These are phyloP conservation scores for Anguilla pacifica DNA, from an alignment of 2,797 vertebrate genomes.

Conservation along the genomic window DNA sequence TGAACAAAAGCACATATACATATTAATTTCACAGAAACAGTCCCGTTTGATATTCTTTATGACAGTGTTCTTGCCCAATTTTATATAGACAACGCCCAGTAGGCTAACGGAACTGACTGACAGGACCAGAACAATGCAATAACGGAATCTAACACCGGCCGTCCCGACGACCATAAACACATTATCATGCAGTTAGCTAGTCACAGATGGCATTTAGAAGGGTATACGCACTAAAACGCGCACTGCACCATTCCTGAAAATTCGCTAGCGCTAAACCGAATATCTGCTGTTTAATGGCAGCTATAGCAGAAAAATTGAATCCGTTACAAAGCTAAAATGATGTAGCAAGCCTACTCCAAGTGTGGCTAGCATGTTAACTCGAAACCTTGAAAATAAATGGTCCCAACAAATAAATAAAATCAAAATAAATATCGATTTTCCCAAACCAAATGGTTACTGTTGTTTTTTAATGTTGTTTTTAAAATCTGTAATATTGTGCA, in stretches of 20 bases:
- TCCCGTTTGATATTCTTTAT: slow-evolving; percentile 42
- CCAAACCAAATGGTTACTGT: neutral
- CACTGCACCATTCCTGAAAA: neutral
- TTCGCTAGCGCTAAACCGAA: neutral
- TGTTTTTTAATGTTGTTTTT: neutral
- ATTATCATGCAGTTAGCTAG: neutral
- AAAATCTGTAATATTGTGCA: neutral
- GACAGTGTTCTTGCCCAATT: neutral
- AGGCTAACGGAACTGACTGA: slow-evolving; percentile 58
- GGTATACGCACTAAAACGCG: neutral
- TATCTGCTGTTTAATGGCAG: neutral
- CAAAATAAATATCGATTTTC: neutral
- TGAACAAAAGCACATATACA: slow-evolving; percentile 52
- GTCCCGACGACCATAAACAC: neutral
- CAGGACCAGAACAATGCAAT: slow-evolving; percentile 50
- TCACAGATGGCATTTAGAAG: neutral
- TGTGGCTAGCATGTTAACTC: neutral
- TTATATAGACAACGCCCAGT: slow-evolving; percentile 71
- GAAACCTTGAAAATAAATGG: neutral
- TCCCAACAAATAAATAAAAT: neutral
- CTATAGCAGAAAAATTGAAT: neutral
- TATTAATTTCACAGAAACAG: slow-evolving; percentile 55
- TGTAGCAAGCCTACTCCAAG: neutral
- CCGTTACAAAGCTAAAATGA: neutral
- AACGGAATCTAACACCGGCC: slow-evolving; percentile 61